Percentiles rank a stretch among this genome's conserved stretches.
These are phyloP conservation scores for Neotoxoptera formosana DNA, from an alignment of 1,140 invertebrate species.

Conservation along the genomic window DNA sequence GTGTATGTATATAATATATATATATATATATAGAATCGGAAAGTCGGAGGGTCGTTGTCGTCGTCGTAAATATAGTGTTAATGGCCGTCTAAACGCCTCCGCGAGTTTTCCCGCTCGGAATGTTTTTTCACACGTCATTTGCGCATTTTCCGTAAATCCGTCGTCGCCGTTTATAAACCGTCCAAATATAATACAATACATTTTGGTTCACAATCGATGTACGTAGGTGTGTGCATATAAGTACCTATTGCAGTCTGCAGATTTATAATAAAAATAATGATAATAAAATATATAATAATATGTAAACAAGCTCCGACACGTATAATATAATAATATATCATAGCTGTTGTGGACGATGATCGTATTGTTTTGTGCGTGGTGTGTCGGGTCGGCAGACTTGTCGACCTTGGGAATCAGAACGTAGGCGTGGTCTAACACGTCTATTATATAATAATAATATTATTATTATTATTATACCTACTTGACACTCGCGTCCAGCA, in stretches of 20 bases:
- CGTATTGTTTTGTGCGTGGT: background rate
- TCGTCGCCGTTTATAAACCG: background rate
- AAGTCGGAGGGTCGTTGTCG: background rate
- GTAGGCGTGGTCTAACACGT: slow-evolving; percentile 34
- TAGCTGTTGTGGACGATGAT: background rate
- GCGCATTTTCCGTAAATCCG: background rate
- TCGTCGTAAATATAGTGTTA: background rate
- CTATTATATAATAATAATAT: background rate
- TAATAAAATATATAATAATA: background rate
- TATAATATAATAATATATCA: slow-evolving; percentile 1
- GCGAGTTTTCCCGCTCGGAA: background rate
- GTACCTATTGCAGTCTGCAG: background rate
- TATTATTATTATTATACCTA: background rate
- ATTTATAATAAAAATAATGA: background rate
- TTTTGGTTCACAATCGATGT: background rate
- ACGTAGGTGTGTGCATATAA: background rate
- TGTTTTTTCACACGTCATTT: background rate
- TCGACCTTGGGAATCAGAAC: slow-evolving; percentile 19
- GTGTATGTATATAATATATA: background rate
- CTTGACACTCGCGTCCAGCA: background rate
- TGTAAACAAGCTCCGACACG: background rate
- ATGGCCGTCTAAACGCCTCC: background rate
- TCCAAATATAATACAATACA: background rate
- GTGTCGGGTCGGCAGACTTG: background rate
- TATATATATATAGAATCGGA: background rate